A percentile compares a stretch with the other conserved stretches of the same genome.
Conservation (phyloP, 2,888 invertebrate genomes). For the Drosophila prostipennis region DNA sequence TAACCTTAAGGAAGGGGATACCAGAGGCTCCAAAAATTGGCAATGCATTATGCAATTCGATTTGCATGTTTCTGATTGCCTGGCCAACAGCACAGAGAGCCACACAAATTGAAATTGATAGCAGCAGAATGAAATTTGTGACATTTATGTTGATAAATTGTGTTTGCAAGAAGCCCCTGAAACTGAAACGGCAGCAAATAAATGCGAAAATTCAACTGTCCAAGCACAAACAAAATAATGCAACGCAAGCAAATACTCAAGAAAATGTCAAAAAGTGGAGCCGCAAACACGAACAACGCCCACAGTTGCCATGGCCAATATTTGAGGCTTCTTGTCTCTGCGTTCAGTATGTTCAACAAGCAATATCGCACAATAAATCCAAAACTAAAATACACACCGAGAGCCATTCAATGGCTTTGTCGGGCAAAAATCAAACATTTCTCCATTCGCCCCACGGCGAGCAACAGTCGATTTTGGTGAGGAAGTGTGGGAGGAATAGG, state of each 20-base stretch:
- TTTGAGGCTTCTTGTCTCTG: constrained; percentile 52
- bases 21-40: constrained; percentile 26
- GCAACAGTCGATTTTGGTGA: constrained; percentile 21
- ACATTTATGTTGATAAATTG: constrained; percentile 60
- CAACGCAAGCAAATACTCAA: constrained; percentile 59
- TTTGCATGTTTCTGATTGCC: constrained; percentile 39
- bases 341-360: constrained; percentile 37
- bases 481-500: neutral
- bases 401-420: constrained; percentile 55
- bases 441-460: constrained; percentile 32
- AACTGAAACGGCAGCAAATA: constrained; percentile 16
- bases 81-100: constrained; percentile 5
- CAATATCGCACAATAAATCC: constrained; percentile 69
- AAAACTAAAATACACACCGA: constrained; percentile 56
- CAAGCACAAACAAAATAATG: constrained; percentile 58
- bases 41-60: constrained; percentile 36
- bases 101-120: constrained; percentile 64
- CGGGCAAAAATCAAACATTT: constrained; percentile 41
- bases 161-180: constrained; percentile 20
- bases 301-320: constrained; percentile 59
- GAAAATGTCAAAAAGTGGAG: constrained; percentile 27
- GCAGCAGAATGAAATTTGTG: constrained; percentile 37
- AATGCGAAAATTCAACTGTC: constrained; percentile 36
- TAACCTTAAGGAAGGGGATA: constrained; percentile 13
- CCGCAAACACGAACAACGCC: constrained; percentile 40